Percentiles rank a stretch among this genome's conserved stretches.
These are phyloP conservation scores for Aphaenogaster floridana DNA, from an alignment of 1,140 invertebrate genomes.

Conservation along the genomic window DNA sequence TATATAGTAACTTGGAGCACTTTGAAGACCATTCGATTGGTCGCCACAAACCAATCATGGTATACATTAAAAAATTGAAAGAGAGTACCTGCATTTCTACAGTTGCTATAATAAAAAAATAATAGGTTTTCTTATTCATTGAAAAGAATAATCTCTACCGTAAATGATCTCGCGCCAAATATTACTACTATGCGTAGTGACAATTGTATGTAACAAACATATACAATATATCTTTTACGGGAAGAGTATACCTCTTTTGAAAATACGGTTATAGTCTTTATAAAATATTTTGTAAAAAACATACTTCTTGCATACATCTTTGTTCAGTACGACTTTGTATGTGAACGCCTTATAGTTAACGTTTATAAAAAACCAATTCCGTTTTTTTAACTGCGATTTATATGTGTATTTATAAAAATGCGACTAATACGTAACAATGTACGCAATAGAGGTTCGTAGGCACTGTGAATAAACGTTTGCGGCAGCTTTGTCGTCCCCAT, in stretches of 20 bases:
- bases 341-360: neutral
- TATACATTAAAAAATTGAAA: conserved; percentile 27
- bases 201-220: neutral
- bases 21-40: conserved; percentile 35
- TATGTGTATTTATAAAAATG: neutral
- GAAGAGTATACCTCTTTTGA: too few species aligned
- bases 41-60: conserved; percentile 36
- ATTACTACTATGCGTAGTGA: neutral
- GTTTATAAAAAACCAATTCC: neutral
- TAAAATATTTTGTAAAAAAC: neutral
- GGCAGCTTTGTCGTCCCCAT: neutral
- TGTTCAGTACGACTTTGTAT: neutral
- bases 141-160: neutral
- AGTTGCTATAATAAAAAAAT: neutral
- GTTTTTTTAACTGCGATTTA: neutral
- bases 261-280: too few species aligned
- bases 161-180: too few species aligned
- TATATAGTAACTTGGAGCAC: neutral
- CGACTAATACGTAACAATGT: neutral
- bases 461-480: neutral
- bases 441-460: neutral
- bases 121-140: neutral
- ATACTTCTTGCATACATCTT: neutral
- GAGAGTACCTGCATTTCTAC: conserved; percentile 9
- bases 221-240: neutral